A percentile compares a stretch with the other conserved stretches of the same genome.
Evolutionary conservation across 2,797 vertebrate species (phyloP).

Genomic region (Remorina albescens): DNA sequence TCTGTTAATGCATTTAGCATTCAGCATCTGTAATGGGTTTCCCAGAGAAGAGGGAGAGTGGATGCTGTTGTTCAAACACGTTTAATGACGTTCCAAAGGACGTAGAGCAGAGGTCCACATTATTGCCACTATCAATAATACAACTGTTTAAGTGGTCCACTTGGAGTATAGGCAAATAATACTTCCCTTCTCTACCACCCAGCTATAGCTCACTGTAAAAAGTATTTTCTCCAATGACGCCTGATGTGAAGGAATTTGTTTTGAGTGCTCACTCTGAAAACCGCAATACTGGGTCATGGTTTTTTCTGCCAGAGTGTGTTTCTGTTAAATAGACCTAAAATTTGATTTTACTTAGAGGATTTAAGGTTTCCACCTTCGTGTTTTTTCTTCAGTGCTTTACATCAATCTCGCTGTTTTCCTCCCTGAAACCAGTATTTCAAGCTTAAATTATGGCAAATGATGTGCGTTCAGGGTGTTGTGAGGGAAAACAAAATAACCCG

Average conservation of each 20-base stretch:
- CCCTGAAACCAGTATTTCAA: constrained; percentile 82
- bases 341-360: constrained; percentile 78
- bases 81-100: constrained; percentile 81
- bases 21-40: constrained; percentile 80
- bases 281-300: constrained; percentile 71
- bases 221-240: constrained; percentile 73
- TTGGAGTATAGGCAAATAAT: constrained; percentile 82
- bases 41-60: constrained; percentile 74
- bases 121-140: constrained; percentile 84
- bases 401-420: constrained; percentile 79
- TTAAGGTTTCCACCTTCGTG: constrained; percentile 76
- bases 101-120: constrained; percentile 75
- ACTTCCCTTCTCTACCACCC: constrained; percentile 78
- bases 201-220: constrained; percentile 69
- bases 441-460: constrained; percentile 82
- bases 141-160: constrained; percentile 82
- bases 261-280: constrained; percentile 69
- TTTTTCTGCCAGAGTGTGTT: constrained; percentile 78
- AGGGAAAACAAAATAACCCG: constrained; percentile 79
- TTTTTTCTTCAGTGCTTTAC: constrained; percentile 61
- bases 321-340: constrained; percentile 73
- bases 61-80: constrained; percentile 79
- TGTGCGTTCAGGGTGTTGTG: constrained; percentile 76
- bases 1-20: constrained; percentile 85
- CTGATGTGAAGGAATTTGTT: constrained; percentile 76